Evolutionary conservation across 2,113 vertebrate species (phyloP).

Genomic region (Rhinopomastus cyanomelas): DNA sequence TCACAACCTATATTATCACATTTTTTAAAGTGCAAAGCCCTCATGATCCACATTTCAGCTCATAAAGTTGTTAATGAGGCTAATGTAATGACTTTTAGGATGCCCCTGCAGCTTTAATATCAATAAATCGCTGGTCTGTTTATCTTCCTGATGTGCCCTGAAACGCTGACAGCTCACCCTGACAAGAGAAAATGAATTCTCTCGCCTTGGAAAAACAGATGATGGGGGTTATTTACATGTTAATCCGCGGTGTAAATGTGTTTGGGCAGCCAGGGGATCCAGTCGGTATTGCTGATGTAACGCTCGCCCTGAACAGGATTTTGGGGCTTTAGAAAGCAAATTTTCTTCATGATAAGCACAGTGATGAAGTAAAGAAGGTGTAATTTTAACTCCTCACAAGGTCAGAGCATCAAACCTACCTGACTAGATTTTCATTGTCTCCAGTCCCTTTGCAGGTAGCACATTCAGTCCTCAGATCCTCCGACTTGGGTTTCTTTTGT

Average conservation of each 20-base stretch:
- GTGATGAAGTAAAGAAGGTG: conserved; percentile 72
- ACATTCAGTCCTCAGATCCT: conserved; percentile 93
- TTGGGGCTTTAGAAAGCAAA: not conserved
- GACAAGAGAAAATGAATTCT: conserved; percentile 26
- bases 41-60: not conserved
- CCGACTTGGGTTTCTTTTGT: conserved; percentile 93
- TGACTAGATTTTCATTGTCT: conserved; percentile 97
- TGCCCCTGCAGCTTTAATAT: not conserved
- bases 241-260: conserved; percentile 75
- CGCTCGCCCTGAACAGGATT: conserved; percentile 7
- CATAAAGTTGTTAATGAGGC: not conserved
- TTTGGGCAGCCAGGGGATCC: conserved; percentile 72
- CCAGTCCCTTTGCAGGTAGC: conserved; percentile 92
- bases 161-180: not conserved
- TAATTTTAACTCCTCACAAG: conserved; percentile 72
- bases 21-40: not conserved
- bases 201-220: conserved; percentile 29
- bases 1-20: not conserved
- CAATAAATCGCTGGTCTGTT: conserved; percentile 15
- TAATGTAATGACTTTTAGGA: conserved; percentile 23
- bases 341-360: conserved; percentile 25
- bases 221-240: conserved; percentile 59
- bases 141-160: conserved; percentile 29
- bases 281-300: conserved; percentile 43
- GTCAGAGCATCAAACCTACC: conserved; percentile 77